Evolutionary conservation across 2,113 vertebrate species (phyloP).

Genomic region (Lepisosteus osseus): DNA sequence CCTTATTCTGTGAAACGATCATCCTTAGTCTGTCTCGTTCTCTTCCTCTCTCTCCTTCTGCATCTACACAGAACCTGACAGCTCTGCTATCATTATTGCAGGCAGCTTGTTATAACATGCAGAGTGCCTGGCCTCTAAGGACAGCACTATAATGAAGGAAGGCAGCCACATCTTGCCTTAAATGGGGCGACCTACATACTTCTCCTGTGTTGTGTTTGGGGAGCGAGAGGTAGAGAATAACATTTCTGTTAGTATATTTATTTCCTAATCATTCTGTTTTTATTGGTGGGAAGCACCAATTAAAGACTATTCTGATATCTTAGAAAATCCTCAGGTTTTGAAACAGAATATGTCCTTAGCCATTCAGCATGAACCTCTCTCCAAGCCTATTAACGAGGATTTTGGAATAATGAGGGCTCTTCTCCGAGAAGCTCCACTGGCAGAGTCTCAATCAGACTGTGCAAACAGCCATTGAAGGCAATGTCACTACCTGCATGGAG

Average conservation of each 20-base stretch:
- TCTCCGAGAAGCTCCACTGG: too few species aligned
- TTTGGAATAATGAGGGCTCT: too few species aligned
- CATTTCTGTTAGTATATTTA: neutral
- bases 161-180: neutral
- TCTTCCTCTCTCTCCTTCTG: neutral
- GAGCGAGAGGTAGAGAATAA: neutral
- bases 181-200: neutral
- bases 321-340: too few species aligned
- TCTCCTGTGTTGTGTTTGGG: neutral
- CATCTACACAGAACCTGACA: neutral
- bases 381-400: too few species aligned
- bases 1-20: neutral
- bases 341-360: too few species aligned
- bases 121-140: neutral
- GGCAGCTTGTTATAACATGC: slow-evolving; percentile 4
- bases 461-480: too few species aligned
- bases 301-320: too few species aligned
- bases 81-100: neutral
- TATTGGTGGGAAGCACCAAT: too few species aligned
- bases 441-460: too few species aligned
- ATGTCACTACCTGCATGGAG: too few species aligned
- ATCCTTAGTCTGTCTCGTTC: neutral
- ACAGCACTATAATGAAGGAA: neutral
- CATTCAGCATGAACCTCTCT: too few species aligned
- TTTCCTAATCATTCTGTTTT: neutral